Conservation (phyloP, 2,113 vertebrate genomes). For the Pygoscelis adeliae region DNA sequence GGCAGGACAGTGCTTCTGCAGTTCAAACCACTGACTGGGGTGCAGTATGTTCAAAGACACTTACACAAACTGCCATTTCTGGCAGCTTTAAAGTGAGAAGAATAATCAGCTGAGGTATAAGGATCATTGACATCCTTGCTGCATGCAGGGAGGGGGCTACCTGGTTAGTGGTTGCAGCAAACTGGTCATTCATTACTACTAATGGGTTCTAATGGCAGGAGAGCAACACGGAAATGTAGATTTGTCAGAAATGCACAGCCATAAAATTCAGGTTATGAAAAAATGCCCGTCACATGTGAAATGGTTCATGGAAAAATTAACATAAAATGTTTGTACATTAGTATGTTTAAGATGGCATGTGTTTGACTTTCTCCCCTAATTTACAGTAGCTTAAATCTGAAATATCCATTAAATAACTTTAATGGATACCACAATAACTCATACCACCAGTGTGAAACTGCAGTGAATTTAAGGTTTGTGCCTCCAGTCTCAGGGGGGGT, state of each 20-base stretch:
- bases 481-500: neutral
- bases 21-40: neutral
- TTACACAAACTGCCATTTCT: neutral
- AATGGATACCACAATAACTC: neutral
- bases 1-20: neutral
- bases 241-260: neutral
- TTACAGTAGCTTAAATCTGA: neutral
- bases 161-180: neutral
- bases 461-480: neutral
- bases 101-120: neutral
- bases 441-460: neutral
- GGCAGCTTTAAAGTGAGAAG: neutral
- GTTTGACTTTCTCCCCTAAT: neutral
- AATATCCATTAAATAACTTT: neutral
- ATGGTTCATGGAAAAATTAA: neutral
- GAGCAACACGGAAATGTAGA: neutral
- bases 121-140: neutral
- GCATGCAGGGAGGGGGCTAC: neutral
- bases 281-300: neutral
- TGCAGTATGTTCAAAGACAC: neutral
- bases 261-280: neutral
- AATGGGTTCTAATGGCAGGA: neutral
- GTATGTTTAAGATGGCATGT: neutral
- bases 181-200: neutral
- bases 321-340: neutral